Percentiles rank a stretch among this genome's conserved stretches.
These are phyloP conservation scores for Mesoclemmys tuberculata DNA, from an alignment of 2,113 vertebrate genomes.

Conservation along the genomic window DNA sequence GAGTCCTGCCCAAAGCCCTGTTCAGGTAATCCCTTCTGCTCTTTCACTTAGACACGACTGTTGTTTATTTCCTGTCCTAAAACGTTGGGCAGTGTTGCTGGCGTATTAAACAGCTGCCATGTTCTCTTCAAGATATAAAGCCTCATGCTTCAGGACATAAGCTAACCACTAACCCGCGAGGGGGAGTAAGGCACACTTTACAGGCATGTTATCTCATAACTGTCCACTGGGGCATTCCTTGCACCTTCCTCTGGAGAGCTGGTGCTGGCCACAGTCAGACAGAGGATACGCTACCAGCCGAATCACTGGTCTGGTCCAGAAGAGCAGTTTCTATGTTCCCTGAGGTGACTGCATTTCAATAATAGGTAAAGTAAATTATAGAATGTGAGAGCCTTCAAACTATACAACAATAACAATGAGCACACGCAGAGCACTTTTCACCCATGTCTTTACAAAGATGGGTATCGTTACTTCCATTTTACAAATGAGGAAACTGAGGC, in stretches of 20 bases:
- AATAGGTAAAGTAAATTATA: not conserved
- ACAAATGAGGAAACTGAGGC: not conserved
- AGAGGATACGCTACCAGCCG: not conserved
- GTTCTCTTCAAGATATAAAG: constrained; percentile 11
- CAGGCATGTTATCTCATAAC: not conserved
- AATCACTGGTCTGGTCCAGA: not conserved
- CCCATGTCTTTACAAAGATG: not conserved
- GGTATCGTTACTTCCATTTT: not conserved
- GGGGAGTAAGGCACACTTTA: not conserved
- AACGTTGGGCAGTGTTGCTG: not conserved
- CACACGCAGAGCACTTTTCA: not conserved
- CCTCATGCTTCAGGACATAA: not conserved
- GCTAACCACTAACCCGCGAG: not conserved
- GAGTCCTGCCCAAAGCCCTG: constrained; percentile 22
- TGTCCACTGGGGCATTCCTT: not conserved
- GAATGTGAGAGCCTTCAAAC: not conserved
- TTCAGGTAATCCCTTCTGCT: constrained; percentile 43
- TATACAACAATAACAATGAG: not conserved
- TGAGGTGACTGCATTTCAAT: not conserved
- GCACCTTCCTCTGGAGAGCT: not conserved
- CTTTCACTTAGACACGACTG: constrained; percentile 31
- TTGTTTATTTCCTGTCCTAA: constrained; percentile 28
- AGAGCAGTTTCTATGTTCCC: not conserved
- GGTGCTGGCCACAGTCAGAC: not conserved
- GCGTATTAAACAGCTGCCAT: not conserved